phyloP scores from a whole-genome alignment of 2,888 invertebrate species.

The Trachelus tabidus region DNA sequence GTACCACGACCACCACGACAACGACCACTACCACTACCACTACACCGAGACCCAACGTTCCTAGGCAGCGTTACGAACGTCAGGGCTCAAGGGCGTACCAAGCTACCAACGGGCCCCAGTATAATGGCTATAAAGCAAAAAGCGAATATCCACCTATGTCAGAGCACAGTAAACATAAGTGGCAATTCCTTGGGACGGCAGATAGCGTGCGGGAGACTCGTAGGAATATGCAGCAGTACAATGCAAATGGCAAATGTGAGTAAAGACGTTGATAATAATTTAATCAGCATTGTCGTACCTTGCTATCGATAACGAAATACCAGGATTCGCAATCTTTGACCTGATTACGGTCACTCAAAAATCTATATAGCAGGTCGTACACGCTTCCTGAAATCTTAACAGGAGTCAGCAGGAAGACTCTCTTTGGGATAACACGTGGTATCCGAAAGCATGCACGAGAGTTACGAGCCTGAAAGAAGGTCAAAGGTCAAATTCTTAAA shows the following conservation, averaged over 20 bases:
- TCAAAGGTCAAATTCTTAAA: too few relatives aligned
- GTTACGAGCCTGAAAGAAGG: too few relatives aligned
- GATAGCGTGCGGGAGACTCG: constrained; percentile 55
- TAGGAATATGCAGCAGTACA: constrained; percentile 44
- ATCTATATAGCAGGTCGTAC: too few relatives aligned
- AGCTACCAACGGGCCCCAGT: constrained; percentile 27
- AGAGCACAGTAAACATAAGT: constrained; percentile 53
- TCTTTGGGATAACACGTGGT: too few relatives aligned
- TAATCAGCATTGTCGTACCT: not conserved
- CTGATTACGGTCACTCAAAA: too few relatives aligned
- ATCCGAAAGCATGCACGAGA: too few relatives aligned
- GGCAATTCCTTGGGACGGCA: constrained; percentile 52
- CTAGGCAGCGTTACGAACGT: constrained; percentile 43
- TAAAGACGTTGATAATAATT: constrained; percentile 12
- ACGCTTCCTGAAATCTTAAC: too few relatives aligned
- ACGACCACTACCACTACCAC: constrained; percentile 63
- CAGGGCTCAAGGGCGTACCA: constrained; percentile 39
- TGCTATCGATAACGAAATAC: too few relatives aligned
- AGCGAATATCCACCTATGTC: constrained; percentile 57
- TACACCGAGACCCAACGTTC: constrained; percentile 50
- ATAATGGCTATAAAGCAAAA: constrained; percentile 47
- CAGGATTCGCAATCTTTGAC: too few relatives aligned
- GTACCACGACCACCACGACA: constrained; percentile 54
- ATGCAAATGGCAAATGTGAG: constrained; percentile 53
- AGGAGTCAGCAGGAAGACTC: too few relatives aligned